Evolutionary conservation across 2,888 invertebrate species (phyloP), one percentile per base, ranked within the genome.

Genomic region (Entomobrya proxima): DNA sequence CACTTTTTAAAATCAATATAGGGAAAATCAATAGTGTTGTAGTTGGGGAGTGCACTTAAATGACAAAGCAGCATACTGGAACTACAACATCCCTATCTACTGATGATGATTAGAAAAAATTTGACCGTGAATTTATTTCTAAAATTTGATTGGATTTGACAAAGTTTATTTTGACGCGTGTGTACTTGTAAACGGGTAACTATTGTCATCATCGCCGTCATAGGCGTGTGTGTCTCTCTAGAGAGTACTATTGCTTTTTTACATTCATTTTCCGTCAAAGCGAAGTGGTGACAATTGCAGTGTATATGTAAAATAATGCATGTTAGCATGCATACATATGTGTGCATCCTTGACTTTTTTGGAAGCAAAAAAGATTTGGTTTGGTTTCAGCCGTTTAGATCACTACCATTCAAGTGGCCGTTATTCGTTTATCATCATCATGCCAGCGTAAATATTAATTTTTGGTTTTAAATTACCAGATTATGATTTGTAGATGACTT

Each of bases 361-460:
- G 27, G 55, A 58, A 58, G 55, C 13, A 58, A 58, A 58, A 58
- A 58, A 27, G 47, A 47, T 47, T 47, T 47, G n/a, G 13, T 4
- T 47, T 15, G 11, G 7, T 15, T 47, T 47, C n/a, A 47, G 47
- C 7, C 47, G n/a, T 11, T n/a, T 9, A 15, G 47, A 13, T 47
- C 3, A 47, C n/a, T 7, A 9, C 47, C 3, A n/a, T 47, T 47
- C n/a, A 47, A 21, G 18, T 52, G 18, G 52, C 55, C 55, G 55
- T 58, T 58, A 58, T 58, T 11, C 27, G 30, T 21, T 13, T 30
- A 58, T 21, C 24, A 58, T 58, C 55, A 58, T 21, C 24, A 58
- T 58, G 27, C 9, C 27, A 58, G 55, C 55, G 55, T 58, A 58
- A 58, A 58, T 58, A 58, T 58, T 58, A 58, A 58, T 58, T 58